Evolutionary conservation across 2,888 invertebrate genomes (phyloP), one percentile per base, ranked within the genome.

Genomic region (Lampropteryx suffumata): DNA sequence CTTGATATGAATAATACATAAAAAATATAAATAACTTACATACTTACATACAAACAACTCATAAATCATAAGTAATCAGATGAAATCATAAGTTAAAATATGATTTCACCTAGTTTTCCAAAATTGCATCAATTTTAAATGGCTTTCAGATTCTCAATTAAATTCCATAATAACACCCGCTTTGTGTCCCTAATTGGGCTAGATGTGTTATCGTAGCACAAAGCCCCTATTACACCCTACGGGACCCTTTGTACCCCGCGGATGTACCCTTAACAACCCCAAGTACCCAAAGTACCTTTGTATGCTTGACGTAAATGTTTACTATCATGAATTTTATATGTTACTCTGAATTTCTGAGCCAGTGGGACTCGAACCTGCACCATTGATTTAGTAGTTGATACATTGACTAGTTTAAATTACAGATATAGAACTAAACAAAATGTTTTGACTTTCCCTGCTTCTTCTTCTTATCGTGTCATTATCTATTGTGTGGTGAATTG

Each of bases 161-260:
- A 51, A 41, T 50, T 48, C 49, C 42, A 40, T 59, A 61, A 57
- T 59, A 51, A 50, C 47, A 28, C 26, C 33, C 34, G 42, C 44
- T 50, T 47, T 39, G 41, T 42, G 42, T 27, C 43, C 37, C 48
- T 61, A 61, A 61, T 61, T 61, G 59, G 52, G 54, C 55, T 51
- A 61, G 59, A 61, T 61, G 49, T 61, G 61, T 55, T 59, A 59
- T 61, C 59, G 37, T 29, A 47, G 51, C 45, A 61, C 58, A 59
- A 59, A 55, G 55, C 52, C 50, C 50, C 32, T 43, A 34, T 50
- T 39, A 42, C 49, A 42, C 28, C 53, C 53, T 14, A 11, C 11
- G 35, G 46, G 40, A 37, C 36, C 52, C 47, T 48, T 32, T 39
- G 37, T 40, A 27, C 53, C 50, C 47, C 24, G 30, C 37, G 39